Conservation (phyloP, 1,140 invertebrate genomes). For the Coelopa frigida region DNA sequence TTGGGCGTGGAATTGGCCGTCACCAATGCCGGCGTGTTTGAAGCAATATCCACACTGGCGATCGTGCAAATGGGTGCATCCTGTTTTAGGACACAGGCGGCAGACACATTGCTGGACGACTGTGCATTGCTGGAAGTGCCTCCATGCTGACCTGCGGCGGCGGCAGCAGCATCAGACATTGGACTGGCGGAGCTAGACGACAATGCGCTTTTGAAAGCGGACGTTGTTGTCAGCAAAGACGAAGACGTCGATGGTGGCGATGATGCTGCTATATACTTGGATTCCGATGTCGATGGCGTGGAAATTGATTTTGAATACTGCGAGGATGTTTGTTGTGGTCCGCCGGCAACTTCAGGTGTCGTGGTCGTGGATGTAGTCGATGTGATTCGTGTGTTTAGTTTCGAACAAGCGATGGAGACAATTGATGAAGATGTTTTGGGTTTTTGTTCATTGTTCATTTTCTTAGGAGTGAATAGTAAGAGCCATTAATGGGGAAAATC, state of each 20-base stretch:
- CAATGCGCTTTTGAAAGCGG: conserved; percentile 2
- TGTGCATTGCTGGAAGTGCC: too few species aligned
- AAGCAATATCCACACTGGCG: too few species aligned
- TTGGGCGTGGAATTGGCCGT: conserved; percentile 7
- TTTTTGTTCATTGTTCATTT: conserved; percentile 14
- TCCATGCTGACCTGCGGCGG: too few species aligned
- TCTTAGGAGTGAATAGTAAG: conserved; percentile 1
- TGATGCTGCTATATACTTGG: conserved; percentile 1
- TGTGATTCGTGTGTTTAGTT: conserved; percentile 36
- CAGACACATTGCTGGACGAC: too few species aligned
- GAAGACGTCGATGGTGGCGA: conserved; percentile 5
- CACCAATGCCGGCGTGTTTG: too few species aligned
- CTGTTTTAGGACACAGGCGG: too few species aligned
- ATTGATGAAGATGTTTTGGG: conserved; percentile 16
- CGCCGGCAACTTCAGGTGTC: conserved; percentile 19
- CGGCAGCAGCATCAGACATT: conserved; percentile 11
- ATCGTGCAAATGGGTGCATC: too few species aligned
- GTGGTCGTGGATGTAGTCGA: conserved; percentile 39
- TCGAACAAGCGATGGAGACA: conserved; percentile 37
- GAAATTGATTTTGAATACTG: not conserved
- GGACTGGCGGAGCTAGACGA: conserved; percentile 1
- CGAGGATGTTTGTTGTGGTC: conserved; percentile 10
- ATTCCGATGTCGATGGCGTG: conserved; percentile 12
- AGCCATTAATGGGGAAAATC: too few species aligned
- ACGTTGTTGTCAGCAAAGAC: conserved; percentile 2